A percentile compares a stretch with the other conserved stretches of the same genome.
phyloP scores from a whole-genome alignment of 2,888 invertebrate genomes.

The Physocephala rufipes region DNA sequence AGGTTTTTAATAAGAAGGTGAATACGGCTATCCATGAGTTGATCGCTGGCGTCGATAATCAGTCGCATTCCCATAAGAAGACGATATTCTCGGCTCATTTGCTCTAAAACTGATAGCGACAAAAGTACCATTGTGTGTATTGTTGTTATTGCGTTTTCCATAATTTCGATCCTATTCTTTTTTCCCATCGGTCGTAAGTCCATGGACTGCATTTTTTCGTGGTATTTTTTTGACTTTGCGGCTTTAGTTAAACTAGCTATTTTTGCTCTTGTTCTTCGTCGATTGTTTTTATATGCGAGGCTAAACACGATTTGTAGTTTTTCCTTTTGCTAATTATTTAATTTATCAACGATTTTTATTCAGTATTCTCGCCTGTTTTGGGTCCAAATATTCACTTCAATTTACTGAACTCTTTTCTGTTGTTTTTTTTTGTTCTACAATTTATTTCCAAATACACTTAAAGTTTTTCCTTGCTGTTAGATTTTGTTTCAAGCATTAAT shows the following conservation, averaged over 20 bases:
- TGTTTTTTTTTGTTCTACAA: not conserved
- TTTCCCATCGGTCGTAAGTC: constrained; percentile 36
- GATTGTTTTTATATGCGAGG: constrained; percentile 14
- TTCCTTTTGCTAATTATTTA: not conserved
- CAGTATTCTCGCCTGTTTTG: not conserved
- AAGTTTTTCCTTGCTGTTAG: not conserved
- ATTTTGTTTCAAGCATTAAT: no score
- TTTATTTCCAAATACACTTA: not conserved
- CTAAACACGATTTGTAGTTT: no score
- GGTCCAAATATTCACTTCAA: not conserved
- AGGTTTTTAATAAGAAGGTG: constrained; percentile 49
- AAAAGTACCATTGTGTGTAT: not conserved
- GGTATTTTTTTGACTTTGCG: not conserved
- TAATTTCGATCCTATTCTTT: constrained; percentile 38
- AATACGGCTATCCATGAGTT: constrained; percentile 32
- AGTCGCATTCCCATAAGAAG: constrained; percentile 3
- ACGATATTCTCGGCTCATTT: constrained; percentile 29
- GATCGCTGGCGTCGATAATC: not conserved
- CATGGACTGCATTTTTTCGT: constrained; percentile 47
- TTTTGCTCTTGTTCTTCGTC: not conserved
- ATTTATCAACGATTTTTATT: not conserved
- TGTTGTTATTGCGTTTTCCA: constrained; percentile 25
- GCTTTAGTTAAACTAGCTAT: constrained; percentile 46
- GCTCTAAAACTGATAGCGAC: not conserved
- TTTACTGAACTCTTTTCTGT: not conserved